Base-by-base conservation (phyloP, 1,140 invertebrate species). In the Pogonus chalceus region DNA sequence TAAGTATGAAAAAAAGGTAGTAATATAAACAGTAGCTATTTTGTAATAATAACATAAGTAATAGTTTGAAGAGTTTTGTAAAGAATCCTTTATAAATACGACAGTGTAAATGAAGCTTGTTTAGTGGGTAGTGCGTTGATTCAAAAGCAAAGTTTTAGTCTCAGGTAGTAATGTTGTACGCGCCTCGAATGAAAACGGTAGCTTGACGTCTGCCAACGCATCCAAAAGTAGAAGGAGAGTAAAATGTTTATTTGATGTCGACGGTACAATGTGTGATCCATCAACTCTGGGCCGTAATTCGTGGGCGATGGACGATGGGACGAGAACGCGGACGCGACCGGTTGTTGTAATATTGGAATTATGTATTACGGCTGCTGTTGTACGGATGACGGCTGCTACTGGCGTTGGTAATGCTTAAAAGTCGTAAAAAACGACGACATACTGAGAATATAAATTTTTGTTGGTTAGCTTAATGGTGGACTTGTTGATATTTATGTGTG, bases 171-270 rank as follows among this genome's bases (percentile, higher is more conserved):
- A n/a, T 16, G 9, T 31, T 31, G 26, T 31, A 31, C 26, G 26
- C 4, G 26, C 7, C 18, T 18, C n/a, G n/a, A n/a, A n/a, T 43
- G 37, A 43, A 43, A 10, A 43, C 37, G 37, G 37, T 43, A 43
- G 37, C 37, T 43, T 43, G 37, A 43, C 37, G 37, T 9, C 37
- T 43, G 37, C 9, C 9, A 43, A 18, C 37, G 37, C 26, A 31
- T 31, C 26, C 14, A 14, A 7, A 31, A 31, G n/a, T 14, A 18
- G 37, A 18, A 18, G 37, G 18, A 12, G 18, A 43, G 37, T 7
- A 43, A 43, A 43, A 43, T 43, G 37, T 43, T 43, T 43, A 43
- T 43, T 43, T 43, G 37, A 43, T 43, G 37, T 43, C 37, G 37
- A 43, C 7, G 18, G 26, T 18, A 43, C 37, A 43, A 43, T 43